Evolutionary conservation across 2,797 vertebrate genomes (phyloP).

Genomic region (Takifugu ocellatus): DNA sequence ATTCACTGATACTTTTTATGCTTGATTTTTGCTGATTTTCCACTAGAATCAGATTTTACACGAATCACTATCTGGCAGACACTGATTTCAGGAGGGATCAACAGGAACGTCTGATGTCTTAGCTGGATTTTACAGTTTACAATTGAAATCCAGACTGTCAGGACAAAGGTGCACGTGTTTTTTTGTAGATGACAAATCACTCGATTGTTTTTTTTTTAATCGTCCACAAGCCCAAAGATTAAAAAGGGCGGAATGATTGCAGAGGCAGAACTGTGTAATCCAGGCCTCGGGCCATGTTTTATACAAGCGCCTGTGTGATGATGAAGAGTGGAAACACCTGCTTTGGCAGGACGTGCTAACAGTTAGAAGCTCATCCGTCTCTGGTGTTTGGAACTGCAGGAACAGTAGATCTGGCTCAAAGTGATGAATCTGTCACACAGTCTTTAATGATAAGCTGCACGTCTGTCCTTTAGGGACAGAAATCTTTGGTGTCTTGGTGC

Average conservation of each 20-base stretch:
- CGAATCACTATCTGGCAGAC: no score
- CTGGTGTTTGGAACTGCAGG: conserved; percentile 31
- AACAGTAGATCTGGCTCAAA: conserved; percentile 1
- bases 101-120: no score
- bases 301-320: conserved; percentile 38
- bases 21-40: background rate
- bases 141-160: no score
- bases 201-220: background rate
- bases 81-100: background rate
- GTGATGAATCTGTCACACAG: conserved; percentile 8
- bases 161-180: background rate
- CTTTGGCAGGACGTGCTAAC: conserved; percentile 27
- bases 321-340: conserved; percentile 54
- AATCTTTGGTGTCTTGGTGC: background rate
- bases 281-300: conserved; percentile 30
- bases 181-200: background rate
- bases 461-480: background rate
- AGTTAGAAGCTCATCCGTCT: conserved; percentile 39
- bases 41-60: background rate
- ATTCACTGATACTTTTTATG: background rate
- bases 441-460: background rate
- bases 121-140: background rate
- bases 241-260: background rate
- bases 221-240: no score
- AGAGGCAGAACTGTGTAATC: conserved; percentile 4